phyloP scores from a whole-genome alignment of 1,140 invertebrate genomes.

The Lepeophtheirus salmonis region DNA sequence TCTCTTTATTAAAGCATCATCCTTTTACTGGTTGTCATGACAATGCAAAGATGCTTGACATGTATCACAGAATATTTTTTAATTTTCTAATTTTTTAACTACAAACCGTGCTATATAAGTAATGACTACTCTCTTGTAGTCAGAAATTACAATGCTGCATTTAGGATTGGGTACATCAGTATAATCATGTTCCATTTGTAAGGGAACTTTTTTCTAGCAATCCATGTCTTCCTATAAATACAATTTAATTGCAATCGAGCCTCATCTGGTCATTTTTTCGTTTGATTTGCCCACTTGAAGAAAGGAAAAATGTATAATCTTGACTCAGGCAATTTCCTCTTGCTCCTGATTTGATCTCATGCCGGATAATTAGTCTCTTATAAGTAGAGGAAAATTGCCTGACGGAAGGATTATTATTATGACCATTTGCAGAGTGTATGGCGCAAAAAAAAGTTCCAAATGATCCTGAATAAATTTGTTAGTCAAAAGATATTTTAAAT shows the following conservation, averaged over 20 bases:
- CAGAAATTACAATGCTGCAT: background rate
- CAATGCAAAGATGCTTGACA: background rate
- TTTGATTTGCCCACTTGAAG: background rate
- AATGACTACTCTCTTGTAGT: no score
- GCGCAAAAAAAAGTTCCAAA: constrained; percentile 28
- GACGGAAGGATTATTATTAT: constrained; percentile 28
- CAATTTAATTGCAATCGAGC: background rate
- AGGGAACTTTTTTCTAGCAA: background rate
- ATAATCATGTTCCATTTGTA: background rate
- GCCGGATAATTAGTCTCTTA: constrained; percentile 14
- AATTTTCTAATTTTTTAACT: no score
- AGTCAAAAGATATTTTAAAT: constrained; percentile 19
- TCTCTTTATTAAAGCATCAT: background rate
- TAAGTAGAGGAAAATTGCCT: constrained; percentile 24
- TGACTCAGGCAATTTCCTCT: background rate
- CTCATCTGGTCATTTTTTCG: background rate
- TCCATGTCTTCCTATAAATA: background rate
- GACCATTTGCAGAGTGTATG: constrained; percentile 25
- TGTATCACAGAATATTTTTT: background rate
- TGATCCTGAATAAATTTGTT: constrained; percentile 29
- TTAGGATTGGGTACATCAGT: background rate
- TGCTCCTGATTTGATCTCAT: background rate
- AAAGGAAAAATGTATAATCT: background rate
- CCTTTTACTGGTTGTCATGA: background rate
- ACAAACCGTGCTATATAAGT: no score